Percentiles rank a stretch among this genome's conserved stretches.
Evolutionary conservation across 2,888 invertebrate genomes (phyloP).

Genomic region (Noctua pronuba): DNA sequence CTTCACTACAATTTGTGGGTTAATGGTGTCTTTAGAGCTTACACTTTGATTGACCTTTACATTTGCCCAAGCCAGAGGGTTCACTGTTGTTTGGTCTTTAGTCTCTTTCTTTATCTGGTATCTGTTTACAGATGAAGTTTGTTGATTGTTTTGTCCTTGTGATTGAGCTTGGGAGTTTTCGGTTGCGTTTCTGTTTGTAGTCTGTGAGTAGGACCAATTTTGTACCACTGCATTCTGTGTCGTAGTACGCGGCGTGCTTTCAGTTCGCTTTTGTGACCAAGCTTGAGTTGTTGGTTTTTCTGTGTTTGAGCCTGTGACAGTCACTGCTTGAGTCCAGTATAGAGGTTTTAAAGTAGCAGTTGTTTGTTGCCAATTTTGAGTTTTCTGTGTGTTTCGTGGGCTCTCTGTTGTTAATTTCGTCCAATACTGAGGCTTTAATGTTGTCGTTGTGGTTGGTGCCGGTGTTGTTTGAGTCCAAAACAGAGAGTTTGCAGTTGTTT

Average conservation of each 20-base stretch:
- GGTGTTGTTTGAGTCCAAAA: no score
- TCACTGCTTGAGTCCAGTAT: constrained; percentile 34
- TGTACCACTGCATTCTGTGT: constrained; percentile 11
- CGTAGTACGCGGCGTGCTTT: not conserved
- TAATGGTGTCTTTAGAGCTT: not conserved
- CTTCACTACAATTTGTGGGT: constrained; percentile 8
- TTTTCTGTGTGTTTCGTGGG: constrained; percentile 8
- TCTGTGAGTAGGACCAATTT: constrained; percentile 10
- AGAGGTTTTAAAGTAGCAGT: constrained; percentile 25
- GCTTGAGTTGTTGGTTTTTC: constrained; percentile 6
- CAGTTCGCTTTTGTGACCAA: constrained; percentile 12
- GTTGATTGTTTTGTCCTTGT: constrained; percentile 14
- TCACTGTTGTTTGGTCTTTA: constrained; percentile 9
- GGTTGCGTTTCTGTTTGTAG: constrained; percentile 14
- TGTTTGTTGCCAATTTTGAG: constrained; percentile 42
- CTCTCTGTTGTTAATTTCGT: constrained; percentile 2
- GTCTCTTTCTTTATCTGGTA: constrained; percentile 8
- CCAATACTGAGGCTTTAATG: constrained; percentile 36
- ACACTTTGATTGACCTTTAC: not conserved
- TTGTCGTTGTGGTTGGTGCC: not conserved
- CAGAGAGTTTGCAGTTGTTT: constrained; percentile 37
- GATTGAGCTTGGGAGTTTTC: not conserved
- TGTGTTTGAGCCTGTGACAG: constrained; percentile 1
- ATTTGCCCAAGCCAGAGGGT: not conserved
- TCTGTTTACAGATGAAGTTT: constrained; percentile 6